Evolutionary conservation across 2,888 invertebrate species (phyloP).

Genomic region (Actias luna): DNA sequence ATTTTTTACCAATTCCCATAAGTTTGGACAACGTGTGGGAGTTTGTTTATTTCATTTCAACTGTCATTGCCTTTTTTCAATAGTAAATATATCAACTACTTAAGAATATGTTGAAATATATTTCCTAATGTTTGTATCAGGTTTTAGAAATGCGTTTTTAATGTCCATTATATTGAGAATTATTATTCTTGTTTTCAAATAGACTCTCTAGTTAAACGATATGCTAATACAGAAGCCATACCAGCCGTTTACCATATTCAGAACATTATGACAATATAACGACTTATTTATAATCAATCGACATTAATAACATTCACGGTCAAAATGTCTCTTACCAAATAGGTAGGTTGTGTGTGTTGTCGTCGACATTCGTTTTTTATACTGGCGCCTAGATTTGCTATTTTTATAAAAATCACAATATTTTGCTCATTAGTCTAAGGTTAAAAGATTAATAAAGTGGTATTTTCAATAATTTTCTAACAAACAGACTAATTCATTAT

Average conservation of each 20-base stretch:
- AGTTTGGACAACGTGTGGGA: conserved; percentile 34
- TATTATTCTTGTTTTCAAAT: conserved; percentile 1
- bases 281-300: conserved; percentile 50
- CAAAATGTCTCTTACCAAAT: conserved; percentile 42
- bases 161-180: background rate
- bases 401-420: conserved; percentile 14
- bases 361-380: conserved; percentile 25
- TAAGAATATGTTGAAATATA: background rate
- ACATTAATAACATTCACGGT: conserved; percentile 37
- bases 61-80: conserved; percentile 2
- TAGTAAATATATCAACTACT: background rate
- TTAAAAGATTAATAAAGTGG: conserved; percentile 12
- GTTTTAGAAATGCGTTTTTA: background rate
- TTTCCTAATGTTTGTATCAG: background rate
- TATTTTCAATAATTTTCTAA: conserved; percentile 3
- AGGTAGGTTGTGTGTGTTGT: conserved; percentile 38
- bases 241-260: conserved; percentile 22
- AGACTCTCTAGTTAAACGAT: conserved; percentile 23
- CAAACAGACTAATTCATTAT: conserved; percentile 1
- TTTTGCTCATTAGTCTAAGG: conserved; percentile 12
- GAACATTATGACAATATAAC: conserved; percentile 40
- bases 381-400: conserved; percentile 45
- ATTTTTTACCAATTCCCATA: conserved; percentile 25
- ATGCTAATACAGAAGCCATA: conserved; percentile 42
- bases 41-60: conserved; percentile 34